Evolutionary conservation across 2,888 invertebrate genomes (phyloP), one percentile per base, ranked within the genome.

Genomic region (Cephus nigrinus): DNA sequence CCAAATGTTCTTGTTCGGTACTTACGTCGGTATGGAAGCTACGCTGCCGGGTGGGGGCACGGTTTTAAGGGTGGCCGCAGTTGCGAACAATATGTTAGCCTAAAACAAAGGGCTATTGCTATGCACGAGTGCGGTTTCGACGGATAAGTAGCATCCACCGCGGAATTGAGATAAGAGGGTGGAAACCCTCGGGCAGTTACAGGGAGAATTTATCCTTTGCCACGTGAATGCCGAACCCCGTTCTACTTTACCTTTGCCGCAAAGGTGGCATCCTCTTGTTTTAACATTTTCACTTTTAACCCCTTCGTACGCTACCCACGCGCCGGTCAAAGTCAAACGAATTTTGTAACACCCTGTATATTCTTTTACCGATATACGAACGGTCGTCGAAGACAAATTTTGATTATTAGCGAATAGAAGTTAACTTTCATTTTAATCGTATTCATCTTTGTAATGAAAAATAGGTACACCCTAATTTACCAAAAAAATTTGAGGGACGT

Each of bases 141-240:
- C 74, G 84, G 85, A 84, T 84, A 84, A 84, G 83, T 83, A 81
- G 81, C 82, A 81, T 76, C 83, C 82, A 76, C 75, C 77, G 76
- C 77, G 55, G 77, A 32, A 78, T 74, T 80, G 76, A 32, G 35
- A 73, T 68, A 71, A 72, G 74, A 73, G 74, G 71, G 68, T 36
- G 72, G 68, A 40, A 69, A 55, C 55, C 55, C 55, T 55, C 55
- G 55, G 55, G 55, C 55, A 55, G 31, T 31, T 31, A 74, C 15
- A 11, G 30, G n/a, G 23, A 71, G 80, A 85, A 84, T 84, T 84
- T 84, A 84, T 84, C 82, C 83, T 78, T 82, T 82, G 80, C 84
- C 85, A 81, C 82, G 84, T 71, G 71, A 55, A 55, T 55, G 23
- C 55, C 55, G 23, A 55, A 55, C 55, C 55, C 23, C 23, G 55